phyloP scores from a whole-genome alignment of 35 echinoderm and acorn worm species.

The Nesometra sesokonis region DNA sequence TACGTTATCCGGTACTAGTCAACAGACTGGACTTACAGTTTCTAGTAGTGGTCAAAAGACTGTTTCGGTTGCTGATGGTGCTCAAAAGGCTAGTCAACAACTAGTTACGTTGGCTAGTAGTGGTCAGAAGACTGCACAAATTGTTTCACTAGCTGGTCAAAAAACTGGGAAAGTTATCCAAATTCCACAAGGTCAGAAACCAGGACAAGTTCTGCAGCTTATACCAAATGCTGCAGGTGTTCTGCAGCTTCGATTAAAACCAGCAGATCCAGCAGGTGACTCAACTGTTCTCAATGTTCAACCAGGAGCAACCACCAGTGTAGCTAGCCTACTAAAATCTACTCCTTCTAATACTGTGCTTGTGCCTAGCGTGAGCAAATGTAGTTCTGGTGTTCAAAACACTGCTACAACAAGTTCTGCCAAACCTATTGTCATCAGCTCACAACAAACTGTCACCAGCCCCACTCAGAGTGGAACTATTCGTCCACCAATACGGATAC shows the following conservation, averaged over 20 bases:
- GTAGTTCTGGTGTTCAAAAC: background rate
- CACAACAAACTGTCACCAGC: background rate
- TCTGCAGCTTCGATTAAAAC: background rate
- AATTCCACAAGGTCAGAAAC: background rate
- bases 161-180: background rate
- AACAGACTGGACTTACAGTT: too few relatives aligned
- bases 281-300: background rate
- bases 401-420: background rate
- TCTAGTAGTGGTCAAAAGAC: too few relatives aligned
- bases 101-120: background rate
- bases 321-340: background rate
- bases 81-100: too few relatives aligned
- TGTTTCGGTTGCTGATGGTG: too few relatives aligned
- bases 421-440: background rate
- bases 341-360: background rate
- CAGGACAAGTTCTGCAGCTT: background rate
- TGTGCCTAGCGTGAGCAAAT: background rate
- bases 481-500: background rate
- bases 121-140: background rate
- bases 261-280: background rate
- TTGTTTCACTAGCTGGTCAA: background rate
- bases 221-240: background rate
- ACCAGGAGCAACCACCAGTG: background rate
- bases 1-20: too few relatives aligned
- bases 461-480: background rate